A percentile compares a stretch with the other conserved stretches of the same genome.
These are phyloP conservation scores for Schrankia costaestrigalis DNA, from an alignment of 2,888 invertebrate species.

Conservation along the genomic window DNA sequence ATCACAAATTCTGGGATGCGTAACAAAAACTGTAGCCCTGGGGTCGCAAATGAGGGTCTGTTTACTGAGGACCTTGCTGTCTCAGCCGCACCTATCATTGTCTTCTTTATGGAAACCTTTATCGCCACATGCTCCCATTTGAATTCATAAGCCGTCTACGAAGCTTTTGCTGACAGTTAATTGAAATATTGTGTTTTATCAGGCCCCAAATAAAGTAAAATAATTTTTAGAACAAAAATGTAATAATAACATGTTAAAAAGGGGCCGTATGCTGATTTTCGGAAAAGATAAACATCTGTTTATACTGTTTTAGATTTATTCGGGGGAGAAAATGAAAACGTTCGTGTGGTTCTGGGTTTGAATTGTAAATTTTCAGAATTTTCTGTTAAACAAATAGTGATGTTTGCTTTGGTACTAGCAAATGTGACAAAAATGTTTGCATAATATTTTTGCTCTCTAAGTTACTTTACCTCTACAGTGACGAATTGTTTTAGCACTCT, in stretches of 20 bases:
- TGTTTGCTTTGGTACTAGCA: not conserved
- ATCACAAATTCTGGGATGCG: constrained; percentile 18
- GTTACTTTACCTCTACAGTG: too few relatives aligned
- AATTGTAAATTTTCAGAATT: constrained; percentile 7
- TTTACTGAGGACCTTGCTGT: constrained; percentile 28
- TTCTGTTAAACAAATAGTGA: constrained; percentile 4
- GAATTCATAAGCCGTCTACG: constrained; percentile 13
- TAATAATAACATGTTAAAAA: constrained; percentile 2
- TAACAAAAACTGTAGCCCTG: constrained; percentile 19
- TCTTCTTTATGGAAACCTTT: constrained; percentile 26
- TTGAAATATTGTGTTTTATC: constrained; percentile 2
- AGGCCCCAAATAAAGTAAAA: not conserved
- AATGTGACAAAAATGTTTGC: not conserved
- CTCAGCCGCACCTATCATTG: constrained; percentile 26
- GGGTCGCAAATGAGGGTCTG: constrained; percentile 27
- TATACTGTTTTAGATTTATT: constrained; percentile 1
- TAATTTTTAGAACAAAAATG: not conserved
- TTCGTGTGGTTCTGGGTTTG: not conserved
- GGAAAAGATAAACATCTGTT: constrained; percentile 1
- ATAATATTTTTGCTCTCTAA: too few relatives aligned
- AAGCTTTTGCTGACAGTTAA: constrained; percentile 4
- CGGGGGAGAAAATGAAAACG: constrained; percentile 2
- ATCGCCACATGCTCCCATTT: constrained; percentile 18
- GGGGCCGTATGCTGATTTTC: constrained; percentile 4
- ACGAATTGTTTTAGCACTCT: too few relatives aligned